These are phyloP conservation scores for Ochropleura leucogaster DNA, from an alignment of 2,888 invertebrate genomes.

Conservation along the genomic window DNA sequence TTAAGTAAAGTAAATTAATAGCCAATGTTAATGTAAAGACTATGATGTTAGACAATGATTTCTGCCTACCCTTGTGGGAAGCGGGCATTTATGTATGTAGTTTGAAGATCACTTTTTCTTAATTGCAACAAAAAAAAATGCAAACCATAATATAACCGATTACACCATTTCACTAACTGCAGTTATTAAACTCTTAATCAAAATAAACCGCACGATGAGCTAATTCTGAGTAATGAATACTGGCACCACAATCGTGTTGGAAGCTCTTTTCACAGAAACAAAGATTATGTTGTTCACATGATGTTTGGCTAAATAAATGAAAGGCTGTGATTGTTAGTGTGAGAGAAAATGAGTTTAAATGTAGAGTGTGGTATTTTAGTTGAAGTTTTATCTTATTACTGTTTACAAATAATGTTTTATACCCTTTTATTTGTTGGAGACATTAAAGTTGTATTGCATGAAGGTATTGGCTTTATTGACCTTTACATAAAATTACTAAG, in stretches of 20 bases:
- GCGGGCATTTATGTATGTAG: too few species aligned
- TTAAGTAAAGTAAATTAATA: too few species aligned
- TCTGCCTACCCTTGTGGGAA: too few species aligned
- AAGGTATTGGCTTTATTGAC: too few species aligned
- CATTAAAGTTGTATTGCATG: too few species aligned
- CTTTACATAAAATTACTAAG: too few species aligned
- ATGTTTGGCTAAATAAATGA: slow-evolving; percentile 28
- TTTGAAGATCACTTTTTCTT: too few species aligned
- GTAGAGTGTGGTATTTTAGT: background rate
- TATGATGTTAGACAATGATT: too few species aligned
- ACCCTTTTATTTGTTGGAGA: too few species aligned
- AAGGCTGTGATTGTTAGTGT: slow-evolving; percentile 4
- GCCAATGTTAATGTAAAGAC: too few species aligned
- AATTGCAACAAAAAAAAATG: background rate
- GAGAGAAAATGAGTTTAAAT: slow-evolving; percentile 27
- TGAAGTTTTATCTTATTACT: background rate
- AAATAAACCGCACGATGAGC: slow-evolving; percentile 35
- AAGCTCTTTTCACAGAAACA: slow-evolving; percentile 35
- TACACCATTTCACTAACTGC: slow-evolving; percentile 39
- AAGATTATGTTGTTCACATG: slow-evolving; percentile 39
- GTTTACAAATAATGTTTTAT: background rate
- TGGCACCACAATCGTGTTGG: slow-evolving; percentile 33
- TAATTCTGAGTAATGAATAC: slow-evolving; percentile 20
- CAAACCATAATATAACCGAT: slow-evolving; percentile 5
- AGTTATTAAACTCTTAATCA: slow-evolving; percentile 49